Evolutionary conservation across 2,797 vertebrate species (phyloP), one percentile per base, ranked within the genome.

Genomic region (Spea hammondii): DNA sequence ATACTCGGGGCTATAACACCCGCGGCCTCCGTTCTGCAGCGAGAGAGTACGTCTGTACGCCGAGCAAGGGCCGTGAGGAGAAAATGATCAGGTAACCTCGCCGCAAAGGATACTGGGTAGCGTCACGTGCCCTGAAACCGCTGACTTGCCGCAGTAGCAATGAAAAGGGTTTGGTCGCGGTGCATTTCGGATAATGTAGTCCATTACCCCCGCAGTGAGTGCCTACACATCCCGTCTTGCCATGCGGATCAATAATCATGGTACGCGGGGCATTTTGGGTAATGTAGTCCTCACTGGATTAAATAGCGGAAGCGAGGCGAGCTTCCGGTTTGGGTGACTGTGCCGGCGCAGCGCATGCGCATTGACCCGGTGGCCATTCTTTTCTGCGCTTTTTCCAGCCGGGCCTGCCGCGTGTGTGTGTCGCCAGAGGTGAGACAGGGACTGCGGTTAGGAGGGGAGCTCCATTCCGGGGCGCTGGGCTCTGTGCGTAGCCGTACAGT

Each of bases 271-370:
- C 4, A 70, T 48, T 62, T 59, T 6, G 79, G 66, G 14, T 4
- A 17, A 10, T 47, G 72, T 59, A 59, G 60, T 67, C 10, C 11
- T 12, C 7, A 57, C 7, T 14, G 59, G 1, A 10, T 5, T 5
- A 1, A 9, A 7, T 4, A 12, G 17, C n/a, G 70, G 73, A 70
- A 71, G 59, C 59, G 6, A 17, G 4, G 1, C 0, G 0, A 0
- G n/a, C 6, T 72, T 80, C 79, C 78, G 54, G 65, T 55, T 44
- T 47, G 1, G 8, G 1, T 17, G 0, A 17, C 1, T 0, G 4
- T 49, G 50, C 70, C 62, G 77, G 66, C 53, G 46, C 10, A 12
- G 70, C 70, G 79, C 79, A 51, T 51, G 79, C 79, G 79, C 48
- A 45, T 2, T 60, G 0, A 2, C 8, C 6, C 13, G 4, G 14